Conservation (phyloP, 2,113 vertebrate species). For the Ammodytes dubius region DNA sequence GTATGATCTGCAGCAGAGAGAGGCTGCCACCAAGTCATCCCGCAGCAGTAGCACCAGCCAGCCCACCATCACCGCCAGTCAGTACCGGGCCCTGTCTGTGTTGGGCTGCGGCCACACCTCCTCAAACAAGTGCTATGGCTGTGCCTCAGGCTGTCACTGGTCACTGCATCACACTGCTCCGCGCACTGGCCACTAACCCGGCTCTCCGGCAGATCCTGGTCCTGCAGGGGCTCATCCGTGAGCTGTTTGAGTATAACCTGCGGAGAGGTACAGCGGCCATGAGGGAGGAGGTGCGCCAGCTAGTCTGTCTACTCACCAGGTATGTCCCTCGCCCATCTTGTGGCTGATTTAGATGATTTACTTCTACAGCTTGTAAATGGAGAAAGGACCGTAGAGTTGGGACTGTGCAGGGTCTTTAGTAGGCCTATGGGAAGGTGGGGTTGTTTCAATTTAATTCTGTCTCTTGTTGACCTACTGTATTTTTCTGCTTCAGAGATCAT, state of each 20-base stretch:
- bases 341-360: neutral
- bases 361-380: neutral
- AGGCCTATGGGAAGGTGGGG: too few species aligned
- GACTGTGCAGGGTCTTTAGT: too few species aligned
- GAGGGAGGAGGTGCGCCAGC: constrained; percentile 96
- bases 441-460: neutral
- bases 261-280: constrained; percentile 92
- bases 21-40: constrained; percentile 95
- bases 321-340: constrained; percentile 55
- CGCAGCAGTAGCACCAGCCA: constrained; percentile 89
- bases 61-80: constrained; percentile 96
- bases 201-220: constrained; percentile 97
- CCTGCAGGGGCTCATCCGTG: constrained; percentile 96
- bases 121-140: constrained; percentile 97
- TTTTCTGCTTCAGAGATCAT: constrained; percentile 89
- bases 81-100: constrained; percentile 95
- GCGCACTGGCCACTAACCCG: constrained; percentile 95
- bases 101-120: constrained; percentile 97
- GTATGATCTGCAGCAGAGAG: constrained; percentile 96
- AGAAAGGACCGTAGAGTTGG: too few species aligned
- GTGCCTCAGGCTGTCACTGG: constrained; percentile 97
- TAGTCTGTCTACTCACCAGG: constrained; percentile 99
- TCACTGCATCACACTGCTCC: constrained; percentile 96
- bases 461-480: neutral
- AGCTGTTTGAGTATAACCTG: constrained; percentile 97